phyloP scores from a whole-genome alignment of 2,113 vertebrate species.

The Chamaetylas fuelleborni region DNA sequence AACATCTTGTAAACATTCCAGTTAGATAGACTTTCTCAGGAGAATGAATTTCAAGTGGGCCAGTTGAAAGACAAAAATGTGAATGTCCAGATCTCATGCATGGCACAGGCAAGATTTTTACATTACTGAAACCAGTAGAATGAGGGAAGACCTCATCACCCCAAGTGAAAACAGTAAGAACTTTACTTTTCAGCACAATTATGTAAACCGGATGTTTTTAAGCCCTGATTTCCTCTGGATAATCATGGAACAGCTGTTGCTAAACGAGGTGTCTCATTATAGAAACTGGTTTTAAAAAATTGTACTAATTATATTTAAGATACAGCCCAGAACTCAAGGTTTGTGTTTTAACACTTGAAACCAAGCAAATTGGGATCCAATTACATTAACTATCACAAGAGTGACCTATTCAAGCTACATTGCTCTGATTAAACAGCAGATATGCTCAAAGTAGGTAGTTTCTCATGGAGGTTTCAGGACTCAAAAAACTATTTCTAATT shows the following conservation, averaged over 20 bases:
- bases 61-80: not conserved
- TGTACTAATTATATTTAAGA: not conserved
- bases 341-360: not conserved
- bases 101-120: not conserved
- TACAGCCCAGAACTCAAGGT: not conserved
- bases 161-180: not conserved
- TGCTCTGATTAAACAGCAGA: not conserved
- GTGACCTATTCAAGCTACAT: not conserved
- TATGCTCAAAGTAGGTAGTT: not conserved
- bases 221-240: not conserved
- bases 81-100: not conserved
- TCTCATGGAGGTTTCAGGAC: not conserved
- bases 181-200: not conserved
- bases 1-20: not conserved
- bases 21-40: not conserved
- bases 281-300: not conserved
- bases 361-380: not conserved
- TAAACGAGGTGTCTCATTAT: slow-evolving; percentile 11
- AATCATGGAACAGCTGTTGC: not conserved
- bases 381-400: not conserved
- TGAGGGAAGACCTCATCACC: not conserved
- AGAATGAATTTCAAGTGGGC: not conserved
- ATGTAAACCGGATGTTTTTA: slow-evolving; percentile 16
- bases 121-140: not conserved
- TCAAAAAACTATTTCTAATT: not conserved